Base-by-base conservation (phyloP, 1,140 invertebrate species). In the Drosophila trapezifrons region DNA sequence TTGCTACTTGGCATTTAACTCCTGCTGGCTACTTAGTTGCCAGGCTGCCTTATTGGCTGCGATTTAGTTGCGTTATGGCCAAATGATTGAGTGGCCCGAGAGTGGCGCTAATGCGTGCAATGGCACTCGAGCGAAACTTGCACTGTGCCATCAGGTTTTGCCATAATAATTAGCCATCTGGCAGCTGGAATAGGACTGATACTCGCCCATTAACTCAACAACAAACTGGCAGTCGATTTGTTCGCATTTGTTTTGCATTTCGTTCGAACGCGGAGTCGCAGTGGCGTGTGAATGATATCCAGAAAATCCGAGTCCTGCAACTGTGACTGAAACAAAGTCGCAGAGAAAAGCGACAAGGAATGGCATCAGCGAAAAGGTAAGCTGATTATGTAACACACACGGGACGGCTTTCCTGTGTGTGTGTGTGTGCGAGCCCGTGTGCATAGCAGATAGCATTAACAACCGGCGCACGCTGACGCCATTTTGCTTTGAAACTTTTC, bases 401-500 rank as follows among this genome's bases (percentile, higher is more conserved):
- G 12, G 3, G 40, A 9, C 47, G n/a, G 29, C 37, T 2, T n/a
- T 12, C 4, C 6, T 1, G 4, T 32, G 35, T 42, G 29, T 42
- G 37, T 43, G 52, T 58, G 32, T 38, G 37, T 18, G n/a, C 15
- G 32, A 20, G 15, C 18, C 57, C 35, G 42, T 74, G 79, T 78
- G 58, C 22, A 27, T 52, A 45, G 46, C 56, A 65, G 76, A 86
- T 87, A 81, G 82, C 75, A 76, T 87, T 83, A 83, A 87, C 57
- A 78, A 62, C 71, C 37, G 62, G 54, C 75, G 59, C 78, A 78
- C 46, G 66, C 76, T 89, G 79, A 79, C 79, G 83, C 84, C 83
- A 87, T 83, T 87, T 87, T 83, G 84, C 77, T 87, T 89, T 62
- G 57, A 62, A 89, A 89, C 83, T 87, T 87, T 89, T 87, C 83